phyloP scores from a whole-genome alignment of 1,140 invertebrate genomes.

The Lordiphosa mommai region DNA sequence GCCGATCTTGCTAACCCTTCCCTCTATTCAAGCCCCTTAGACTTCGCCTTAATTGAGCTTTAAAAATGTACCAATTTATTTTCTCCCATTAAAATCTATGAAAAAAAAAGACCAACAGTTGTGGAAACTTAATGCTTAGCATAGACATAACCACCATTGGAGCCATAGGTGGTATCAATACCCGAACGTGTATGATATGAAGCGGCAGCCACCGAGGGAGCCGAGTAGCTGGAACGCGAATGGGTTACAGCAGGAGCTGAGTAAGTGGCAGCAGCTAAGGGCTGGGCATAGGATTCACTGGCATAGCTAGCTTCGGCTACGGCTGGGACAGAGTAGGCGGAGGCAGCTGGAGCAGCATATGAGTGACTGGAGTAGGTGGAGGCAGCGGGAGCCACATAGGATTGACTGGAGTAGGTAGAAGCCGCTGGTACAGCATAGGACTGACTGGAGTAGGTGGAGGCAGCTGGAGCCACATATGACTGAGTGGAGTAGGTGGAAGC shows the following conservation, averaged over 20 bases:
- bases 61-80: neutral
- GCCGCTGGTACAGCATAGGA: neutral
- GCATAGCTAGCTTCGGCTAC: slow-evolving; percentile 23
- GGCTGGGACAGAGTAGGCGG: slow-evolving; percentile 22
- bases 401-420: neutral
- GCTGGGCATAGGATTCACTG: too few relatives aligned
- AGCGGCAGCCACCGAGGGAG: too few relatives aligned
- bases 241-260: slow-evolving; percentile 20
- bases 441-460: slow-evolving; percentile 14
- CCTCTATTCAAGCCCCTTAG: too few relatives aligned
- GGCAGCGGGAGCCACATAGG: slow-evolving; percentile 16
- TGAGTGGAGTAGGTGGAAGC: slow-evolving; percentile 22
- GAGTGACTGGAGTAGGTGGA: slow-evolving; percentile 2
- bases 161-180: slow-evolving; percentile 52
- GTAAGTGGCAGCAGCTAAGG: slow-evolving; percentile 18
- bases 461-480: slow-evolving; percentile 28
- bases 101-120: too few relatives aligned
- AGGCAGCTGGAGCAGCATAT: slow-evolving; percentile 13
- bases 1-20: too few relatives aligned
- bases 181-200: too few relatives aligned
- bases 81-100: neutral
- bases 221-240: slow-evolving; percentile 9
- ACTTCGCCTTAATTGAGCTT: neutral
- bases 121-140: too few relatives aligned
- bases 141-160: slow-evolving; percentile 70